Conservation (phyloP, 2,797 vertebrate species). For the Clarias laeviceps region DNA sequence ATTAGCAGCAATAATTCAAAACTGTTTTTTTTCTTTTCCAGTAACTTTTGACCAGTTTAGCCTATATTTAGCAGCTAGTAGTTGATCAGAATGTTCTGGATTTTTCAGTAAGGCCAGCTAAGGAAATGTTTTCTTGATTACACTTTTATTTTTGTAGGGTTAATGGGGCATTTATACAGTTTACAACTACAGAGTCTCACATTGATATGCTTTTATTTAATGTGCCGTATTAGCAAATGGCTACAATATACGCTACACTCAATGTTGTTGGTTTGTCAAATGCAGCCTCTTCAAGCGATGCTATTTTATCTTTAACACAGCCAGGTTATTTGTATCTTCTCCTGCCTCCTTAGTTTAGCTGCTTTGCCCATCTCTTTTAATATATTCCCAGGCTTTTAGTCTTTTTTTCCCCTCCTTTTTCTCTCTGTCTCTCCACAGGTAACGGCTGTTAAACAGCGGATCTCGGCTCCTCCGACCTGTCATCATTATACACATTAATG, state of each 20-base stretch:
- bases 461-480: constrained; percentile 77
- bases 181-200: neutral
- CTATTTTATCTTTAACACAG: constrained; percentile 12
- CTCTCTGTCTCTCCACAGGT: constrained; percentile 63
- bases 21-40: neutral
- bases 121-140: neutral
- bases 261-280: neutral
- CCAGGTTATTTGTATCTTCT: constrained; percentile 3
- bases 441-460: constrained; percentile 75
- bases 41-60: neutral
- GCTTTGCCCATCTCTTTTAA: constrained; percentile 4
- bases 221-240: neutral
- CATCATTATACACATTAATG: constrained; percentile 82
- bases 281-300: neutral
- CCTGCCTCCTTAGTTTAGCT: constrained; percentile 16
- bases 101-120: neutral
- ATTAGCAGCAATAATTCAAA: neutral
- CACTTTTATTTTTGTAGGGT: neutral
- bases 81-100: neutral
- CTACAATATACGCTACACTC: neutral
- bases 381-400: constrained; percentile 38
- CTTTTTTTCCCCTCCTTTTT: constrained; percentile 3
- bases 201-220: neutral
- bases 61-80: neutral
- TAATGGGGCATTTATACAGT: neutral